These are phyloP conservation scores for Tichodroma muraria DNA, from an alignment of 2,113 vertebrate species.

Conservation along the genomic window DNA sequence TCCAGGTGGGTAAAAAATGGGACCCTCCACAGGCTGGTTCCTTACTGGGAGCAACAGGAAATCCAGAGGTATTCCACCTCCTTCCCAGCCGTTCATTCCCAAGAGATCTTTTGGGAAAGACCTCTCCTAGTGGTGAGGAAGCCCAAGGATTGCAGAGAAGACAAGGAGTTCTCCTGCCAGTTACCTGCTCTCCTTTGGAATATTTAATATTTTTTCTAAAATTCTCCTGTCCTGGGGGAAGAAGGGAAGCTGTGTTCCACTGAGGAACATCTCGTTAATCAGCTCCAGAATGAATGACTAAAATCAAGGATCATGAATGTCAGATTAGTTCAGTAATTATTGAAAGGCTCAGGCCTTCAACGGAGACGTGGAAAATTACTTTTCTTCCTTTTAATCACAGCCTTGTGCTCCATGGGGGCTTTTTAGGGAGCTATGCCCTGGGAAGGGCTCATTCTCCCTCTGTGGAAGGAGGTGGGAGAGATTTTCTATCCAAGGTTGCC, in stretches of 20 bases:
- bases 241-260: slow-evolving; percentile 1
- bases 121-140: background rate
- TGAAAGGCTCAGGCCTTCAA: slow-evolving; percentile 16
- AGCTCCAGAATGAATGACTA: background rate
- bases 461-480: accelerated
- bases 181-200: background rate
- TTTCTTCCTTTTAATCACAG: slow-evolving; percentile 3
- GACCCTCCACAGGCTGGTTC: background rate
- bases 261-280: slow-evolving; percentile 40
- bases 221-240: background rate
- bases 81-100: background rate
- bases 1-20: background rate
- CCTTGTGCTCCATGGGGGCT: background rate
- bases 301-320: slow-evolving; percentile 32
- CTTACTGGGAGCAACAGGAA: background rate
- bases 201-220: background rate
- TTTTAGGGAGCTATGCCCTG: background rate
- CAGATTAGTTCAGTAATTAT: slow-evolving; percentile 52
- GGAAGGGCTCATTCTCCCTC: background rate
- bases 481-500: background rate
- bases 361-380: background rate
- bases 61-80: background rate
- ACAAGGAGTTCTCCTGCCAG: background rate
- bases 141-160: background rate
- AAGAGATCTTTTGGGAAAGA: background rate